Percentiles rank a stretch among this genome's conserved stretches.
Conservation (phyloP, 2,888 invertebrate species). For the Epirrhoe alternata region DNA sequence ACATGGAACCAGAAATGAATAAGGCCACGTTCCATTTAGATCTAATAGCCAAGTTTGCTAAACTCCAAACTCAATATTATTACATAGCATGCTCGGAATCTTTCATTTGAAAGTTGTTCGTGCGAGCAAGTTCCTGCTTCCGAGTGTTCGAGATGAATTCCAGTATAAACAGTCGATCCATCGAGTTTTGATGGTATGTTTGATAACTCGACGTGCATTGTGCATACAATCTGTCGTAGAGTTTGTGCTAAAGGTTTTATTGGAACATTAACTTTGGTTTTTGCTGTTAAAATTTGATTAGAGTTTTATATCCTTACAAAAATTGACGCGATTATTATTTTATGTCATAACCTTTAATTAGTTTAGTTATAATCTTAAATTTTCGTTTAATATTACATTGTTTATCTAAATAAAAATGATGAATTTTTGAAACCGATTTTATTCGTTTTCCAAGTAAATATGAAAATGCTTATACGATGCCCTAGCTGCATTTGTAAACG, state of each 20-base stretch:
- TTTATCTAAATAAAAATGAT: too few species aligned
- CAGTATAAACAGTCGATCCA: conserved; percentile 56
- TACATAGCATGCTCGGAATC: conserved; percentile 59
- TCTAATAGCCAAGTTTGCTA: conserved; percentile 33
- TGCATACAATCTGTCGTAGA: conserved; percentile 13
- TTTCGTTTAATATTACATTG: too few species aligned
- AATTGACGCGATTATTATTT: background rate
- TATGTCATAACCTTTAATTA: too few species aligned
- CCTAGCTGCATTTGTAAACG: background rate
- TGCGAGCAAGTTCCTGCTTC: conserved; percentile 42
- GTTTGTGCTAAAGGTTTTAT: conserved; percentile 4
- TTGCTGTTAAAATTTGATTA: background rate
- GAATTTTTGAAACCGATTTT: too few species aligned
- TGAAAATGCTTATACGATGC: background rate
- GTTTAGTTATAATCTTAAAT: too few species aligned
- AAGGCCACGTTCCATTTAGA: conserved; percentile 19
- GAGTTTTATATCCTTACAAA: background rate
- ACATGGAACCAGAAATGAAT: background rate
- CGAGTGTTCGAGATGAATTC: conserved; percentile 39
- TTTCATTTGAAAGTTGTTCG: conserved; percentile 73
- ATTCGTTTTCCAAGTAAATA: background rate
- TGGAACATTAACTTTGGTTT: background rate
- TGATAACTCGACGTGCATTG: conserved; percentile 28
- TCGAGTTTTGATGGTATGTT: conserved; percentile 39
- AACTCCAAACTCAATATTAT: conserved; percentile 55